Base-by-base conservation (phyloP, 2,113 vertebrate species). In the Galeopterus variegatus region DNA sequence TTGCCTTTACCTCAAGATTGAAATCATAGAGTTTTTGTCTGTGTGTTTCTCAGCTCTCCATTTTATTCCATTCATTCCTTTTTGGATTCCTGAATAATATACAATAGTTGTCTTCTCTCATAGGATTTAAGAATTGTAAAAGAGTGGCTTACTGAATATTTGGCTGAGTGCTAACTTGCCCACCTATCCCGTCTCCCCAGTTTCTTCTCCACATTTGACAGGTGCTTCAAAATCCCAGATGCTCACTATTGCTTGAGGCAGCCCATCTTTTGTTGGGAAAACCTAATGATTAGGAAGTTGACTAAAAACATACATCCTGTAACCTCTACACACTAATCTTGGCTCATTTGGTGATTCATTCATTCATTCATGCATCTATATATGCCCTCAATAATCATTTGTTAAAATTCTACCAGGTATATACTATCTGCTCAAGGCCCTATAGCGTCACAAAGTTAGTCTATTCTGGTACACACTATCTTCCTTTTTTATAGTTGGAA, bases 11-110 rank as follows among this genome's bases (percentile, higher is more conserved):
- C 14, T 72, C 31, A 62, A n/a, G 8, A 48, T 92, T 69, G 17
- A 92, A 93, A 75, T 88, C 64, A 28, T 1, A 76, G 24, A 69
- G 36, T 58, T 69, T 90, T 77, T 60, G 12, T 64, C 26, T 50
- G 2, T 82, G 28, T 87, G 17, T 89, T 82, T 79, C 31, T 36
- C 28, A 36, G 41, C 31, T 75, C 69, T 8, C 12, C 4, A 60
- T 88, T 80, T 92, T 3, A 73, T 72, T 88, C 52, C 5, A 54
- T 83, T 84, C 58, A 93, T 86, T 94, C 9, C 0, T 95, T 73
- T 96, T 82, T 60, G 33, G 9, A 31, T 92, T 86, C 33, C 36
- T 70, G 52, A 72, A 26, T 79, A 48, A 48, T 75, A 67, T 10
- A 8, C 5, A 65, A 45, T 24, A 70, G 65, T 54, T 85, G 18